A percentile compares a stretch with the other conserved stretches of the same genome.
phyloP scores from a whole-genome alignment of 2,113 vertebrate species.

The Axis porcinus region DNA sequence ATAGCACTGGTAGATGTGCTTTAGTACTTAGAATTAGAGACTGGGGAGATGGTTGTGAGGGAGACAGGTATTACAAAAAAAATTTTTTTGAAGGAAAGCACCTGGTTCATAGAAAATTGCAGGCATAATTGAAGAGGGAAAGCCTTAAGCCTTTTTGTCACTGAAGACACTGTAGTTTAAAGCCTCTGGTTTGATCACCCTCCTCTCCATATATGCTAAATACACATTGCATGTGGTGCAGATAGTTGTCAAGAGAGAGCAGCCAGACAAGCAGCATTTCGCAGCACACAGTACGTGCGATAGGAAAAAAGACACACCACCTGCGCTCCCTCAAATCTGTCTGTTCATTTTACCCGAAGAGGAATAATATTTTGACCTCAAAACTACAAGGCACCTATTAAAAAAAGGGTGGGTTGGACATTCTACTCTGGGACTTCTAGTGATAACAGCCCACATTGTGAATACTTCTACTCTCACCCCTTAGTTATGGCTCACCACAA shows the following conservation, averaged over 20 bases:
- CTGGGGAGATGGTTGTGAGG: background rate
- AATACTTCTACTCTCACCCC: background rate
- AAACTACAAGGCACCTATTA: background rate
- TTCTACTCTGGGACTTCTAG: background rate
- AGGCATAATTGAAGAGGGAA: background rate
- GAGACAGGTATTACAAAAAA: background rate
- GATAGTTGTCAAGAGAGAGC: background rate
- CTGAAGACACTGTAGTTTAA: background rate
- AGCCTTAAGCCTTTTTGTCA: background rate
- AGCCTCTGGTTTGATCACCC: background rate
- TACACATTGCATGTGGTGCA: background rate
- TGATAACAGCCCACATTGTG: background rate
- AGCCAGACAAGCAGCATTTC: background rate
- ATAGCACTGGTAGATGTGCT: background rate
- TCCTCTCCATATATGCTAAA: background rate
- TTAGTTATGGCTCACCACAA: background rate
- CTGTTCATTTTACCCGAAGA: slow-evolving; percentile 9
- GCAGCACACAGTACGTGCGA: background rate
- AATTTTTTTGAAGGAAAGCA: background rate
- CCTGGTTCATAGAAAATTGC: background rate
- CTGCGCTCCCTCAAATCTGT: background rate
- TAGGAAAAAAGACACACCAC: background rate
- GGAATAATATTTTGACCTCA: background rate
- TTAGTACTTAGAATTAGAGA: background rate
- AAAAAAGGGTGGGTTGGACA: background rate